Percentiles rank a stretch among this genome's conserved stretches.
phyloP scores from a whole-genome alignment of 2,888 invertebrate genomes.

The Eudemis profundana region DNA sequence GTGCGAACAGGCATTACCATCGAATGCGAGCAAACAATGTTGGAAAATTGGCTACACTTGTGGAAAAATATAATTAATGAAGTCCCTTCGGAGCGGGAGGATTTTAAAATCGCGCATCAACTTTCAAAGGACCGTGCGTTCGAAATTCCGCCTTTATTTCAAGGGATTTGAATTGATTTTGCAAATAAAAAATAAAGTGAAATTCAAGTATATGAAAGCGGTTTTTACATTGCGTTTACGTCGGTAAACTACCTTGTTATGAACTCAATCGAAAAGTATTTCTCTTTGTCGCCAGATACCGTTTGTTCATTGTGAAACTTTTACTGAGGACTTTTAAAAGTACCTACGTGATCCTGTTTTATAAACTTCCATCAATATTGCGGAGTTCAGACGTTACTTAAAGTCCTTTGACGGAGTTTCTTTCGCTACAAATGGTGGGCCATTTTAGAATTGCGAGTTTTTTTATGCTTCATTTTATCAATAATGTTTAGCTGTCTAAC shows the following conservation, averaged over 20 bases:
- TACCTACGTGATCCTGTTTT: conserved; percentile 30
- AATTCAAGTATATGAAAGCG: not conserved
- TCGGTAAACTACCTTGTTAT: conserved; percentile 47
- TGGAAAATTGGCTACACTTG: conserved; percentile 15
- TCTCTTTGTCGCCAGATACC: conserved; percentile 49
- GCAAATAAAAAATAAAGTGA: not conserved
- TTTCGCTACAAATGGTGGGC: conserved; percentile 18
- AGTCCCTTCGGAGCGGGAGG: conserved; percentile 45
- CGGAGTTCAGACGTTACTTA: conserved; percentile 21
- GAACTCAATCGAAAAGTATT: conserved; percentile 51
- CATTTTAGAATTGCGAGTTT: conserved; percentile 9
- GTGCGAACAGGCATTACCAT: conserved; percentile 9
- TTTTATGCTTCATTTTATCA: conserved; percentile 1
- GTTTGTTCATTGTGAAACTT: conserved; percentile 48
- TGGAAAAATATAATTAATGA: conserved; percentile 23
- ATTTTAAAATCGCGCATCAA: conserved; percentile 45
- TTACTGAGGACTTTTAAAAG: conserved; percentile 48
- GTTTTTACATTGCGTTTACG: not conserved
- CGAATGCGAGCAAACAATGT: conserved; percentile 5
- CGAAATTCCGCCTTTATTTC: not conserved
- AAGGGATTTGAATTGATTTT: not conserved
- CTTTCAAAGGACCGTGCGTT: not conserved
- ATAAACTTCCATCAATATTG: conserved; percentile 34
- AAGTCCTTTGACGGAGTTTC: conserved; percentile 31
- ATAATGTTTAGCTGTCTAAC: not conserved